Percentiles rank a stretch among this genome's conserved stretches.
These are phyloP conservation scores for Eristalis intricaria DNA, from an alignment of 2,888 invertebrate species.

Conservation along the genomic window DNA sequence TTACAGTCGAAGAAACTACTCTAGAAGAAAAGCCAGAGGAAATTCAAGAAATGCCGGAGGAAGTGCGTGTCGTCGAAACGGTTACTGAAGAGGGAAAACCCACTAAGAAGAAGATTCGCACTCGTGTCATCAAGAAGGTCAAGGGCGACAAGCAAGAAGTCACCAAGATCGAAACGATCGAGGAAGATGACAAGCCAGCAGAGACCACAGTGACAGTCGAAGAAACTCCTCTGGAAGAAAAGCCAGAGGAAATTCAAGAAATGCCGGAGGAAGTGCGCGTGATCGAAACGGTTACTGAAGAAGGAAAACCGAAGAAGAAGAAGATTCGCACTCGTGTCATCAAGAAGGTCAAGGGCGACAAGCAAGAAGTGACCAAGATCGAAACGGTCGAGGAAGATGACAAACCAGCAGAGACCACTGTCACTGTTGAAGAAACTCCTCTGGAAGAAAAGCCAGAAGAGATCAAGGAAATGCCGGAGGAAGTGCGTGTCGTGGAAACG, in stretches of 20 bases:
- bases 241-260: constrained; percentile 17
- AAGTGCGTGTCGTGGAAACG: constrained; percentile 76
- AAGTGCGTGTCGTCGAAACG: constrained; percentile 21
- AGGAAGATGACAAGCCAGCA: constrained; percentile 17
- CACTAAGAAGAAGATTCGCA: not conserved
- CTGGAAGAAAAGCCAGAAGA: constrained; percentile 28
- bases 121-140: constrained; percentile 3
- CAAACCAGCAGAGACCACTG: constrained; percentile 22
- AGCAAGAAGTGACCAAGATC: constrained; percentile 40
- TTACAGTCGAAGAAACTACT: constrained; percentile 75
- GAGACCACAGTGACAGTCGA: constrained; percentile 28
- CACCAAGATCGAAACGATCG: constrained; percentile 24
- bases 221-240: constrained; percentile 17
- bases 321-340: constrained; percentile 31
- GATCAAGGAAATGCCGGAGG: constrained; percentile 54
- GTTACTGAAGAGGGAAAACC: constrained; percentile 15
- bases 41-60: constrained; percentile 65
- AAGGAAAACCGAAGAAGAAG: constrained; percentile 34
- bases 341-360: constrained; percentile 36
- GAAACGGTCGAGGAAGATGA: constrained; percentile 32
- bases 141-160: constrained; percentile 30
- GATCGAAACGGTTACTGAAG: constrained; percentile 11
- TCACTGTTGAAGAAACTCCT: constrained; percentile 29
- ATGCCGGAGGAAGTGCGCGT: constrained; percentile 30
- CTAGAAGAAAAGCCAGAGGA: constrained; percentile 52